phyloP scores from a whole-genome alignment of 2,113 vertebrate species.

The Heterotis niloticus region DNA sequence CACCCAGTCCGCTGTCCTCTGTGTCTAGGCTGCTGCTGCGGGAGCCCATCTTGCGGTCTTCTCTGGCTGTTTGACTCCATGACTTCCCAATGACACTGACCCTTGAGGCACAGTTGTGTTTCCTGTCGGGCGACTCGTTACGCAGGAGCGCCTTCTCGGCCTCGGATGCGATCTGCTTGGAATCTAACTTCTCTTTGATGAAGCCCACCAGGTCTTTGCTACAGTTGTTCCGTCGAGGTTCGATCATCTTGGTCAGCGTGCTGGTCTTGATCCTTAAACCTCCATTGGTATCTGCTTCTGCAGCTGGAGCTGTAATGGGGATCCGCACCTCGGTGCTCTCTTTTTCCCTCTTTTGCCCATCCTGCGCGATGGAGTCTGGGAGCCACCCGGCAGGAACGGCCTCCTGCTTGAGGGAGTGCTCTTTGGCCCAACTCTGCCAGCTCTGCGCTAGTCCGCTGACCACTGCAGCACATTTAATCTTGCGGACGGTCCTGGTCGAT shows the following conservation, averaged over 20 bases:
- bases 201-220: slow-evolving; percentile 47
- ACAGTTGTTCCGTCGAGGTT: slow-evolving; percentile 49
- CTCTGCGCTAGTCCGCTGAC: slow-evolving; percentile 63
- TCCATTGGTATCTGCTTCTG: slow-evolving; percentile 22
- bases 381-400: slow-evolving; percentile 62
- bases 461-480: slow-evolving; percentile 59
- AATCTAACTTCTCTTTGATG: slow-evolving; percentile 55
- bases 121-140: slow-evolving; percentile 61
- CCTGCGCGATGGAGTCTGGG: slow-evolving; percentile 51
- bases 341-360: slow-evolving; percentile 32
- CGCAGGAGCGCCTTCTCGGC: slow-evolving; percentile 49
- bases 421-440: slow-evolving; percentile 69
- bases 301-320: slow-evolving; percentile 37
- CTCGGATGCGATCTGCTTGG: slow-evolving; percentile 49
- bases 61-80: slow-evolving; percentile 34
- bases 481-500: slow-evolving; percentile 53
- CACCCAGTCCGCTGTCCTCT: slow-evolving; percentile 64
- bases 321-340: slow-evolving; percentile 42
- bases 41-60: slow-evolving; percentile 50
- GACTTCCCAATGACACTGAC: background rate
- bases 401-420: slow-evolving; percentile 56
- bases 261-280: slow-evolving; percentile 44
- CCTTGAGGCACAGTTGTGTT: slow-evolving; percentile 46
- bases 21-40: slow-evolving; percentile 62
- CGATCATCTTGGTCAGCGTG: slow-evolving; percentile 46